Conservation (phyloP, 1,140 invertebrate species). For the Euura saliciscinereae region DNA sequence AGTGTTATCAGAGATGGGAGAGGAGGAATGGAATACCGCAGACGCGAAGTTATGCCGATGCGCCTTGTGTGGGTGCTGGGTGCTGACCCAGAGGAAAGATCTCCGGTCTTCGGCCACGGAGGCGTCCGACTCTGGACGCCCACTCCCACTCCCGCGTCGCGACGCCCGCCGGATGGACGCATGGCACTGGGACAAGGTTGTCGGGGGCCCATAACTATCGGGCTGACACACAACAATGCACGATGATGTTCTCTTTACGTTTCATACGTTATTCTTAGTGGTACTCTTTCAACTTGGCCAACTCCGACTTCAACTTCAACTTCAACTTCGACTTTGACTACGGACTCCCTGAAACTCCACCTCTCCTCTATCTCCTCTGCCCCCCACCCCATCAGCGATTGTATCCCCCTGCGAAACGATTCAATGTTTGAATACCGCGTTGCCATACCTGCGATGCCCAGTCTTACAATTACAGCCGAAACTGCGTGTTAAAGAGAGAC, state of each 20-base stretch:
- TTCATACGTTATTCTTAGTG: too few species aligned
- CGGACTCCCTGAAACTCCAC: too few species aligned
- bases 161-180: constrained; percentile 22
- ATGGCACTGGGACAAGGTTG: constrained; percentile 59
- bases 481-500: constrained; percentile 39
- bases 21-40: neutral
- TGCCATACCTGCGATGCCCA: constrained; percentile 49
- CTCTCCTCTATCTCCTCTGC: too few species aligned
- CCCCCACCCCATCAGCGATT: neutral
- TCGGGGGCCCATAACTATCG: constrained; percentile 55
- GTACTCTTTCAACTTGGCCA: too few species aligned
- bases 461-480: constrained; percentile 55
- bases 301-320: too few species aligned
- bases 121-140: neutral
- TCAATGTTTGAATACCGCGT: constrained; percentile 52
- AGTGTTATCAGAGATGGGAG: neutral
- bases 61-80: neutral
- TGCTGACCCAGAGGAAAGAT: constrained; percentile 5
- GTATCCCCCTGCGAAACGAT: neutral
- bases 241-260: constrained; percentile 22
- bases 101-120: too few species aligned
- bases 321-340: too few species aligned
- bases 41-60: neutral
- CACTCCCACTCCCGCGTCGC: neutral
- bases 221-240: constrained; percentile 52